These are phyloP conservation scores for Albula glossodonta DNA, from an alignment of 2,113 vertebrate genomes.

Conservation along the genomic window DNA sequence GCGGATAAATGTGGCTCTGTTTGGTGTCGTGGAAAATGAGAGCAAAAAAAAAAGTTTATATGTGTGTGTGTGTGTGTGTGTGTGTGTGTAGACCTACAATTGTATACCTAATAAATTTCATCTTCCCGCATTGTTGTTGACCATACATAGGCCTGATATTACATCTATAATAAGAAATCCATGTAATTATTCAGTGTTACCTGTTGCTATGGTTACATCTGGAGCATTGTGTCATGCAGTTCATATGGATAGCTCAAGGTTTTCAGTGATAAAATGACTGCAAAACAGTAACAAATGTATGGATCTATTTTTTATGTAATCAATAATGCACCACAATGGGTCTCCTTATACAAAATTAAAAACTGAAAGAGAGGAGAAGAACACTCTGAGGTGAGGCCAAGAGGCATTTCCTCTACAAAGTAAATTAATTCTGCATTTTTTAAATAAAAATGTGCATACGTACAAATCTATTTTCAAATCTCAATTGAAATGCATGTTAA, in stretches of 20 bases:
- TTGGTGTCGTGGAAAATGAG: not conserved
- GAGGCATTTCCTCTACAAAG: too few relatives aligned
- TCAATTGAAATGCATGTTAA: not conserved
- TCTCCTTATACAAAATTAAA: too few relatives aligned
- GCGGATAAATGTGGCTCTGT: too few relatives aligned
- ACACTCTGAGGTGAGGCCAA: too few relatives aligned
- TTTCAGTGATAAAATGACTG: not conserved
- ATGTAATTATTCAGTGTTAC: not conserved
- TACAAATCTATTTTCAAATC: too few relatives aligned
- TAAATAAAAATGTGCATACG: too few relatives aligned
- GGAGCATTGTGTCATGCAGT: not conserved
- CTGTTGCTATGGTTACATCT: not conserved
- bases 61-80: too few relatives aligned
- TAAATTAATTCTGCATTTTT: too few relatives aligned
- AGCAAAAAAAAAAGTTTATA: not conserved
- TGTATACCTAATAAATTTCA: not conserved
- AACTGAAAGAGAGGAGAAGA: too few relatives aligned
- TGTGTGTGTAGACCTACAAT: too few relatives aligned
- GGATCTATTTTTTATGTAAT: too few relatives aligned
- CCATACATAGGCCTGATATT: not conserved
- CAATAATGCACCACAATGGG: too few relatives aligned
- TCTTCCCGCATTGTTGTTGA: not conserved
- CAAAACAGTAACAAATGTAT: not conserved
- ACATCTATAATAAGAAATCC: not conserved
- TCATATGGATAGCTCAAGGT: not conserved